Evolutionary conservation across 2,888 invertebrate species (phyloP).

Genomic region (Rhagonycha fulva): DNA sequence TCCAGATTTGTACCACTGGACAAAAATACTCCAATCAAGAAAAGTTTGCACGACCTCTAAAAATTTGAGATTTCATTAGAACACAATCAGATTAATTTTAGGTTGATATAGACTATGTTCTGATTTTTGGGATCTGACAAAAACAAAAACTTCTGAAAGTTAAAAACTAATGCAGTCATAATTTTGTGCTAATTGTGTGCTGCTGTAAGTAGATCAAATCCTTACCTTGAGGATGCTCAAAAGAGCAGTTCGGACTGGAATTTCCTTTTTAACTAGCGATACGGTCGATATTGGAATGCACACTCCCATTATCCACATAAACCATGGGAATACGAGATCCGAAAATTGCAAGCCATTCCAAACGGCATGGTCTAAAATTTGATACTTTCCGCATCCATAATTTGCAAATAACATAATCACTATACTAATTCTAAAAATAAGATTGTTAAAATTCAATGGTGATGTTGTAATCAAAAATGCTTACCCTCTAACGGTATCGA

Average conservation of each 20-base stretch:
- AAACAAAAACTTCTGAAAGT: no score
- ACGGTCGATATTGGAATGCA: constrained; percentile 86
- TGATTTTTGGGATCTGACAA: no score
- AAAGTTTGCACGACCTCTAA: constrained; percentile 75
- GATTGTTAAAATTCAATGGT: background rate
- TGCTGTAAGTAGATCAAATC: constrained; percentile 4
- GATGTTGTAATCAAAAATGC: constrained; percentile 16
- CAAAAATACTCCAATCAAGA: constrained; percentile 73
- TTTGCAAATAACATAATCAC: constrained; percentile 91
- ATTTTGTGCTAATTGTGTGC: no score
- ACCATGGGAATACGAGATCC: constrained; percentile 95
- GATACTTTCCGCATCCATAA: constrained; percentile 86
- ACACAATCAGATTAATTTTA: background rate
- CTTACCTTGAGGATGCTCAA: constrained; percentile 68
- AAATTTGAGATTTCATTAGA: constrained; percentile 29
- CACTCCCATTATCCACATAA: constrained; percentile 97
- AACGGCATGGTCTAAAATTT: constrained; percentile 83
- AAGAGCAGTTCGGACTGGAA: constrained; percentile 63
- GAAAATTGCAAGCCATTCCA: constrained; percentile 94
- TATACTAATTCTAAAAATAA: constrained; percentile 70
- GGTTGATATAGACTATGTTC: background rate
- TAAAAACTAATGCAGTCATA: no score
- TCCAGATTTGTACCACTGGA: constrained; percentile 66
- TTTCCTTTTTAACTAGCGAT: constrained; percentile 69
- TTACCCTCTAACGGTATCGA: constrained; percentile 83